phyloP scores from a whole-genome alignment of 2,888 invertebrate genomes.

The Himalopsyche tibetana region DNA sequence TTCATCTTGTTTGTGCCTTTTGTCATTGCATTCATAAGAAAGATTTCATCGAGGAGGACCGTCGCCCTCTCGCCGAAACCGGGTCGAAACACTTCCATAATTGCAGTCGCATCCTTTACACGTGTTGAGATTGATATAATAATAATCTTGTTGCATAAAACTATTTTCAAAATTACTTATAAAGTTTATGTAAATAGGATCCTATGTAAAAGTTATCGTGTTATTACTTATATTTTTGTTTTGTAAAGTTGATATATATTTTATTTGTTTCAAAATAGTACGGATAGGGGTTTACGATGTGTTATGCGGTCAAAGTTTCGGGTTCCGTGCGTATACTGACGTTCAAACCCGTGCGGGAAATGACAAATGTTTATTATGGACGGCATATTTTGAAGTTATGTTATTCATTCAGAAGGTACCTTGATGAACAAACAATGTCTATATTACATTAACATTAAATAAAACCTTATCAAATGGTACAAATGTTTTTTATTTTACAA shows the following conservation, averaged over 20 bases:
- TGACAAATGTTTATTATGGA: conserved; percentile 49
- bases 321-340: background rate
- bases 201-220: conserved; percentile 57
- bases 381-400: conserved; percentile 55
- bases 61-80: conserved; percentile 42
- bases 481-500: conserved; percentile 25
- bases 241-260: conserved; percentile 60
- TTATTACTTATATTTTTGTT: conserved; percentile 56
- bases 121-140: conserved; percentile 78
- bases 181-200: conserved; percentile 58
- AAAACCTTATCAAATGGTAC: conserved; percentile 70
- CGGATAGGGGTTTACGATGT: conserved; percentile 41
- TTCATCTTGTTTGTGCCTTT: conserved; percentile 60
- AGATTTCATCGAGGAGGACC: background rate
- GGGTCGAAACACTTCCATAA: conserved; percentile 48
- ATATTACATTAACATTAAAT: conserved; percentile 79
- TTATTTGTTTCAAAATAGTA: conserved; percentile 56
- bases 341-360: conserved; percentile 41
- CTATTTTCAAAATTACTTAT: conserved; percentile 58
- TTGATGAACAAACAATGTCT: conserved; percentile 75
- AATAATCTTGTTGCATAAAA: conserved; percentile 71
- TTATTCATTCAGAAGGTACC: conserved; percentile 77
- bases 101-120: conserved; percentile 72
- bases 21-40: conserved; percentile 51
- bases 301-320: conserved; percentile 23